Evolutionary conservation across 2,888 invertebrate genomes (phyloP), one percentile per base, ranked within the genome.

Genomic region (Temnothorax rugatulus): DNA sequence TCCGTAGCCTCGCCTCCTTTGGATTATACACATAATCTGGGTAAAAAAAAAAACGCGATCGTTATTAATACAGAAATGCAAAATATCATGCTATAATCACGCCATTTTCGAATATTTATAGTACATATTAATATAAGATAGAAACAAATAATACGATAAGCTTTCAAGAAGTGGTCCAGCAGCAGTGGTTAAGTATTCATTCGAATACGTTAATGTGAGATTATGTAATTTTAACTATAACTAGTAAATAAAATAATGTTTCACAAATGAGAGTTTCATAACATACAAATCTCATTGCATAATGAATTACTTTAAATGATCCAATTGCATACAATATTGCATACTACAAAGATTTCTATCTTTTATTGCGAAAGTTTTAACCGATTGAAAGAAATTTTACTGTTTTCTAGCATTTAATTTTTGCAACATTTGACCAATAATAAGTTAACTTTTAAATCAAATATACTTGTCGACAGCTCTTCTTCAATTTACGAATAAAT

Each of bases 1-100:
- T 96, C 84, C 96, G 95, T 92, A 96, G 95, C 84, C 96, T 95
- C 66, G 96, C 96, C 93, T 96, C 96, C 91, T 96, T 96, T 61
- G 96, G 96, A 92, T 96, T 96, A 95, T 96, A 96, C 84, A 96
- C 96, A 93, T 96, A 96, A 94, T 96, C 96, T 96, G 95, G 52
- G 3, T 50, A n/a, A 52, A 52, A 52, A 50, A 8, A 54, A 50
- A 50, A 50, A 21, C 13, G 21, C 44, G n/a, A 73, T 21, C 13
- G 21, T 25, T 25, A 8, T 18, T 84, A 29, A 11, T 34, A 59
- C 63, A 66, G 41, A 59, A 15, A 64, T 50, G 50, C 59, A 54
- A 18, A 25, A 52, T n/a, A 25, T 21, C 64, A 54, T 18, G 25
- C 18, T 25, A 0, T 38, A n/a, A 66, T 54, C 25, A 8, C 15